Conservation (phyloP, 2,113 vertebrate genomes). For the Passer montanus region DNA sequence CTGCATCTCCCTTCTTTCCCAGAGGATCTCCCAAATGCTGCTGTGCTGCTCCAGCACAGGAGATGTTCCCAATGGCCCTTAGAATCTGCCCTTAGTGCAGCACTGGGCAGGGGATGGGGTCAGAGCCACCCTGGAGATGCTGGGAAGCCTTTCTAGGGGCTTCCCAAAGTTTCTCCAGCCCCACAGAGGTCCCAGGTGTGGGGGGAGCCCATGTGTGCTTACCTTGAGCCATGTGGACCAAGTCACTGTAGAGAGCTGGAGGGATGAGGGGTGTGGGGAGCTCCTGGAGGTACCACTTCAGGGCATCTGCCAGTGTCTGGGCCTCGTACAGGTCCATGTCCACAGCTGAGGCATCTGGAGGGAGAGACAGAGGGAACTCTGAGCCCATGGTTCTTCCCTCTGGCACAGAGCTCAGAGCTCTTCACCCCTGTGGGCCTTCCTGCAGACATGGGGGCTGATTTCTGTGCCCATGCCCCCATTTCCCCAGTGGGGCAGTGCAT, state of each 20-base stretch:
- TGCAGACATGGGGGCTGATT: background rate
- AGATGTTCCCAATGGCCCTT: background rate
- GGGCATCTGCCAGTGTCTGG: constrained; percentile 68
- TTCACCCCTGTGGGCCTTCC: background rate
- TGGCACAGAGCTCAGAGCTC: fast-evolving
- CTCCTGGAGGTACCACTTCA: constrained; percentile 80
- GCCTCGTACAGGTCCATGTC: constrained; percentile 78
- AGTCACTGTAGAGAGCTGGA: constrained; percentile 75
- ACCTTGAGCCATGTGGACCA: constrained; percentile 84
- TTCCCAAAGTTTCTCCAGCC: background rate
- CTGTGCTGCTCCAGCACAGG: fast-evolving
- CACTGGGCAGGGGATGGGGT: background rate
- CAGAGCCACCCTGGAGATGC: background rate
- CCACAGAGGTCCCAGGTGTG: fast-evolving
- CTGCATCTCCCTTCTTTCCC: background rate
- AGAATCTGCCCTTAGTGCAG: background rate
- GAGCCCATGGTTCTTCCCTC: background rate
- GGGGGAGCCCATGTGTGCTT: fast-evolving
- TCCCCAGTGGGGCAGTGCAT: background rate
- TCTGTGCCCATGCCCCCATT: background rate
- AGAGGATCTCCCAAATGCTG: background rate
- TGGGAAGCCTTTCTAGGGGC: background rate
- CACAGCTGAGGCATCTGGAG: constrained; percentile 60
- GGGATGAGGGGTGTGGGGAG: constrained; percentile 77
- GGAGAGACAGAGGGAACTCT: background rate